Evolutionary conservation across 2,113 vertebrate species (phyloP).

Genomic region (Xiphophorus couchianus): DNA sequence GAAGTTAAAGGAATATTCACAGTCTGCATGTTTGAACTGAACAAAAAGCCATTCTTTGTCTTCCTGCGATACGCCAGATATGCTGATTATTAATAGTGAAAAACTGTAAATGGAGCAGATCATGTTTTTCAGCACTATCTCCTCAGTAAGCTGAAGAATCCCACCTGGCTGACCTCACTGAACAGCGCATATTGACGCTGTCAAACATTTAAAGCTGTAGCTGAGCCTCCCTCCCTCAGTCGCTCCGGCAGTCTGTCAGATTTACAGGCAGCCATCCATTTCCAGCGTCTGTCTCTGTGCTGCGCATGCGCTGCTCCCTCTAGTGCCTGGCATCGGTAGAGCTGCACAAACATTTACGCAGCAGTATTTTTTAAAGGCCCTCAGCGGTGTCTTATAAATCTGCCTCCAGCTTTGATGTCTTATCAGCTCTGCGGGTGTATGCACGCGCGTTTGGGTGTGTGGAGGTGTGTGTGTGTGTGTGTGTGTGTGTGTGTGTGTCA

Average conservation of each 20-base stretch:
- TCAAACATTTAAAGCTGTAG: constrained; percentile 24
- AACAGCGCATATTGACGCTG: constrained; percentile 43
- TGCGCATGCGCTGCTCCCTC: constrained; percentile 37
- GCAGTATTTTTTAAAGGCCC: constrained; percentile 81
- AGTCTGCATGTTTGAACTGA: not conserved
- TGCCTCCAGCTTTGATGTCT: constrained; percentile 78
- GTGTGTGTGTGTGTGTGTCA: too few relatives aligned
- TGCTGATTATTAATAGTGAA: not conserved
- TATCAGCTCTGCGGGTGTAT: constrained; percentile 65
- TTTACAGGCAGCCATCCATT: constrained; percentile 55
- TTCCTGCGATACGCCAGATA: not conserved
- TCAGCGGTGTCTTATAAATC: constrained; percentile 79
- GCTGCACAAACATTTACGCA: constrained; percentile 82
- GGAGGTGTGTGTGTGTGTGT: constrained; percentile 13
- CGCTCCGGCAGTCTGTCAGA: constrained; percentile 27
- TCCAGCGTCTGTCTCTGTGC: constrained; percentile 23
- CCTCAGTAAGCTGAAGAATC: constrained; percentile 5
- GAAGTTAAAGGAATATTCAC: too few relatives aligned
- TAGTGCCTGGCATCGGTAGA: constrained; percentile 68
- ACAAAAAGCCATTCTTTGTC: not conserved
- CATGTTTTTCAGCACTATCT: not conserved
- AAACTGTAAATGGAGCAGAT: not conserved
- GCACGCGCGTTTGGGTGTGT: constrained; percentile 8
- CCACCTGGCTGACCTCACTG: constrained; percentile 11
- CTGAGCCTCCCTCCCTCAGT: constrained; percentile 32